Evolutionary conservation across 2,888 invertebrate species (phyloP).

Genomic region (Caenorhabditis panamensis): DNA sequence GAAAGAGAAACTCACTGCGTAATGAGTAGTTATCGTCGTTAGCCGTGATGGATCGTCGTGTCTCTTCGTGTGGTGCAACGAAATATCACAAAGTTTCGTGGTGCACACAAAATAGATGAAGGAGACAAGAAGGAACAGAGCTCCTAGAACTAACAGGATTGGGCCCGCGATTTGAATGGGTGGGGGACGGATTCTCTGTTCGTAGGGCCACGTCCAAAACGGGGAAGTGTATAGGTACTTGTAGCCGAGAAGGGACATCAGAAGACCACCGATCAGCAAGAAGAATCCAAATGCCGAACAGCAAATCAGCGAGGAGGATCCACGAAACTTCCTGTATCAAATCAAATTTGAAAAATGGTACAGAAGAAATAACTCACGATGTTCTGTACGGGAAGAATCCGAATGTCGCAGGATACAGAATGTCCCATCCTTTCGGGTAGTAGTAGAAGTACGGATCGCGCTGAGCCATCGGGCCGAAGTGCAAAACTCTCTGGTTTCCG

Average conservation of each 20-base stretch:
- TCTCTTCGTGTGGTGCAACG: conserved; percentile 79
- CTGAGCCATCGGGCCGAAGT: conserved; percentile 81
- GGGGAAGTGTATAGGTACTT: conserved; percentile 75
- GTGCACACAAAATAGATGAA: conserved; percentile 73
- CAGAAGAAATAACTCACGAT: conserved; percentile 67
- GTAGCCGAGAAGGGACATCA: conserved; percentile 80
- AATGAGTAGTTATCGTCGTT: conserved; percentile 79
- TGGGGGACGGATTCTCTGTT: conserved; percentile 68
- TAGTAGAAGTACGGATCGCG: conserved; percentile 81
- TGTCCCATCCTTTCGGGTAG: conserved; percentile 81
- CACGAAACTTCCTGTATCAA: conserved; percentile 81
- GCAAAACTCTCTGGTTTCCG: conserved; percentile 80
- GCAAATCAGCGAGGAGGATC: conserved; percentile 78
- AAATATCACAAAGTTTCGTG: conserved; percentile 76
- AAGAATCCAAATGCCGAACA: conserved; percentile 80
- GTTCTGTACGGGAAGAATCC: conserved; percentile 81
- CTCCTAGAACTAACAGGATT: conserved; percentile 73
- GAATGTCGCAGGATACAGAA: conserved; percentile 81
- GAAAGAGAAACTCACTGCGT: conserved; percentile 62
- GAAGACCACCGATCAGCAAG: conserved; percentile 77
- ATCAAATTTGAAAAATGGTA: not conserved
- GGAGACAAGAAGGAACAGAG: conserved; percentile 72
- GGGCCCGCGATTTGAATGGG: conserved; percentile 81
- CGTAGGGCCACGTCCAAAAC: conserved; percentile 78
- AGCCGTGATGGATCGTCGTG: conserved; percentile 77